These are phyloP conservation scores for Myiagra hebetior DNA, from an alignment of 2,113 vertebrate species.

Conservation along the genomic window DNA sequence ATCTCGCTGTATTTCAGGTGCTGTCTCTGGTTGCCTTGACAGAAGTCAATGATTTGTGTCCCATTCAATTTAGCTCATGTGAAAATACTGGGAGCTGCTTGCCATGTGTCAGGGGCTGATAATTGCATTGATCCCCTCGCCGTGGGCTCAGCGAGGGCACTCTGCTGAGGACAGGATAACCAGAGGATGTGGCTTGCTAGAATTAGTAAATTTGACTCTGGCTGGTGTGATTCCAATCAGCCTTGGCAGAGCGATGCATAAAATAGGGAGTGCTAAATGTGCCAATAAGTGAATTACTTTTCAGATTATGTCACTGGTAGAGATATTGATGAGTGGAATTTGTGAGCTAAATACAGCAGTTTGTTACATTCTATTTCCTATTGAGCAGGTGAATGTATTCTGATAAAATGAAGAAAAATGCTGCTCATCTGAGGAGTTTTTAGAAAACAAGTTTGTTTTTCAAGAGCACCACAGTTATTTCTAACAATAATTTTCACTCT, in stretches of 20 bases:
- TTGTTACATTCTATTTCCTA: background rate
- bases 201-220: conserved; percentile 23
- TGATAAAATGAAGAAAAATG: background rate
- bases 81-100: conserved; percentile 11
- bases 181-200: background rate
- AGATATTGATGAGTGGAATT: conserved; percentile 29
- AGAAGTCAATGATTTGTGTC: conserved; percentile 66
- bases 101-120: conserved; percentile 56
- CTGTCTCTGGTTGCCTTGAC: conserved; percentile 46
- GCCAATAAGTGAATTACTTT: conserved; percentile 53
- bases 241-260: conserved; percentile 16
- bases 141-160: background rate
- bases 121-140: conserved; percentile 63
- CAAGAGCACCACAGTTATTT: background rate
- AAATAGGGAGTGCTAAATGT: background rate
- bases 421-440: background rate
- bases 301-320: background rate
- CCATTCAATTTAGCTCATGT: conserved; percentile 52
- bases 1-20: conserved; percentile 18
- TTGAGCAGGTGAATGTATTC: background rate
- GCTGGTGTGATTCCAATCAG: conserved; percentile 31
- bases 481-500: background rate
- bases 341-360: background rate
- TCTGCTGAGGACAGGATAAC: conserved; percentile 3
- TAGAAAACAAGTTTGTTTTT: background rate